Conservation (phyloP, 2,888 invertebrate species). For the Acronicta leporina region DNA sequence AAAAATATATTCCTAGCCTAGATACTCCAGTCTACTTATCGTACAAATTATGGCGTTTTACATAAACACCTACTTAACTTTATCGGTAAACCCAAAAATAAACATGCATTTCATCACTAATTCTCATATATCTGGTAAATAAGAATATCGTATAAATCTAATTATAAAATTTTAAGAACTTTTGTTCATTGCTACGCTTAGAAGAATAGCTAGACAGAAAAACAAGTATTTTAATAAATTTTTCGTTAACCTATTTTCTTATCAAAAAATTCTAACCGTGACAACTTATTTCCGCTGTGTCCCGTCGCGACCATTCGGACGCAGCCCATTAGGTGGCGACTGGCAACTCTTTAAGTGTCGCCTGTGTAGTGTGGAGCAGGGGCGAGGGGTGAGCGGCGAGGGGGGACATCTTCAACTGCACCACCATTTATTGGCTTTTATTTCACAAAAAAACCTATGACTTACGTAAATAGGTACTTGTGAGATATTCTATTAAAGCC, state of each 20-base stretch:
- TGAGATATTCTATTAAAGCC: too few relatives aligned
- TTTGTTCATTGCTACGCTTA: too few relatives aligned
- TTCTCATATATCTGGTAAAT: too few relatives aligned
- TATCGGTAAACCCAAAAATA: too few relatives aligned
- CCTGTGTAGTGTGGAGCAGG: constrained; percentile 6
- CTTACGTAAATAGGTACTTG: not conserved
- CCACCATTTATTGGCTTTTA: constrained; percentile 60
- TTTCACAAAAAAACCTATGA: constrained; percentile 14
- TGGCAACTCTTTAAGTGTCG: constrained; percentile 53
- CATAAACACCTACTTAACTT: too few relatives aligned
- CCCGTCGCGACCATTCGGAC: constrained; percentile 26
- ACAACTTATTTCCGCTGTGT: constrained; percentile 25
- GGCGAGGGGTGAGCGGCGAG: not conserved
- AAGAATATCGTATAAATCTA: too few relatives aligned
- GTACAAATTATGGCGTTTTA: too few relatives aligned
- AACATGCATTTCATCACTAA: too few relatives aligned
- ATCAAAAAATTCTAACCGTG: constrained; percentile 4
- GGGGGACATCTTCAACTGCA: constrained; percentile 26
- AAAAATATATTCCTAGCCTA: too few relatives aligned
- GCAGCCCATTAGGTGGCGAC: constrained; percentile 61
- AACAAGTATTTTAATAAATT: not conserved
- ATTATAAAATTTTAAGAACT: too few relatives aligned
- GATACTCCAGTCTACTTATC: too few relatives aligned
- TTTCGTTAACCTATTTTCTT: not conserved
- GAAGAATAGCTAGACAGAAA: too few relatives aligned